Evolutionary conservation across 2,113 vertebrate genomes (phyloP).

Genomic region (Nothobranchius kuhntae): DNA sequence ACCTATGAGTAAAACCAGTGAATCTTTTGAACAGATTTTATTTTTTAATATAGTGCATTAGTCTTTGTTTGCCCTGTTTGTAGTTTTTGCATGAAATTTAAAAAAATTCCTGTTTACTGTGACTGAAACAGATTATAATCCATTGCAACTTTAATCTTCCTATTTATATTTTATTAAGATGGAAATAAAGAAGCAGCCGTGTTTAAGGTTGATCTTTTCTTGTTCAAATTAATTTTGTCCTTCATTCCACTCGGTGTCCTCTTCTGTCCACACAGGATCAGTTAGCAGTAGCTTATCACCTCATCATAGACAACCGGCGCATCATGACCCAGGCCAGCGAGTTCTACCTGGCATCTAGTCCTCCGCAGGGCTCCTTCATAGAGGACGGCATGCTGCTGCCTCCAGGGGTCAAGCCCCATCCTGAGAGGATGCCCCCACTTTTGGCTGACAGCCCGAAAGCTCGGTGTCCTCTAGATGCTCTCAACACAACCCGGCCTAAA

Average conservation of each 20-base stretch:
- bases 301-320: conserved; percentile 96
- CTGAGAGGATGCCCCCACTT: conserved; percentile 94
- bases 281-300: conserved; percentile 94
- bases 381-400: conserved; percentile 92
- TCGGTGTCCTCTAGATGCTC: conserved; percentile 91
- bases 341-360: conserved; percentile 98
- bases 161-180: background rate
- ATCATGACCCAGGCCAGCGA: conserved; percentile 99
- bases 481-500: conserved; percentile 98
- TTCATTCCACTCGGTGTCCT: background rate
- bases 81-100: too few species aligned
- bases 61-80: too few species aligned
- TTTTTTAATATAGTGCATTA: too few species aligned
- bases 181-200: background rate
- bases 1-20: too few species aligned
- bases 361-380: conserved; percentile 93
- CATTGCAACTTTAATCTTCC: too few species aligned
- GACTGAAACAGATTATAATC: too few species aligned
- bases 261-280: conserved; percentile 84
- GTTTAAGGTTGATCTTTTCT: background rate
- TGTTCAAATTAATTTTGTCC: background rate
- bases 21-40: too few species aligned
- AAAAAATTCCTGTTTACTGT: too few species aligned
- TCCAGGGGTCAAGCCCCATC: conserved; percentile 92
- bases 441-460: conserved; percentile 94